Base-by-base conservation (phyloP, 2,113 vertebrate species). In the Indri indri region DNA sequence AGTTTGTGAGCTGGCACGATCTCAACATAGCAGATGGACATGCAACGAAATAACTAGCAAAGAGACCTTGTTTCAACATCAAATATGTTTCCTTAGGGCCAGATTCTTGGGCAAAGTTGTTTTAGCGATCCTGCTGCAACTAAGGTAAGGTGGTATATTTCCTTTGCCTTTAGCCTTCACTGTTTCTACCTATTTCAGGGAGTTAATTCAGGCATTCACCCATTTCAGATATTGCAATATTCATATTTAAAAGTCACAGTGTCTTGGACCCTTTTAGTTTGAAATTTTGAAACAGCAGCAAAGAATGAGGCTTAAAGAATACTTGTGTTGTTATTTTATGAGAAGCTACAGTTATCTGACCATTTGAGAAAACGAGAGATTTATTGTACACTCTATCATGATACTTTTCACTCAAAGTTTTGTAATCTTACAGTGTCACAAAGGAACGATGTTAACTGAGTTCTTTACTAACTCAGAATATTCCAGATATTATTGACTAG, bases 21-120 rank as follows among this genome's bases (percentile, higher is more conserved):
- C 79, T 92, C 97, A 94, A 8, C 2, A 0, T 10, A 70, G 95
- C 98, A 98, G 98, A 98, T 84, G 97, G 98, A 91, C 66, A 45
- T 83, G 92, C 52, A 50, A 93, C 0, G 32, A 95, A 97, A 97
- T 92, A 97, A 97, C 94, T 97, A 95, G 97, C 96, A 93, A 89
- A 96, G 96, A 98, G 96, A 98, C 97, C 92, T 97, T 54, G 80
- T 86, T 86, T 94, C 76, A 83, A 93, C 34, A 82, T 97, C 95
- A 97, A 97, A 97, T 97, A 97, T 95, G 95, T 84, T 98, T 97
- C 73, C 27, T 61, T 80, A 87, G 79, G 96, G 90, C 95, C 66
- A 95, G 32, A 92, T 85, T 96, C 85, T 96, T 95, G 22, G 45
- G 66, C 74, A 95, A 91, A 81, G 68, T 97, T 85, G 82, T 74